Evolutionary conservation across 1,140 invertebrate genomes (phyloP).

Genomic region (Mamestra configurata): DNA sequence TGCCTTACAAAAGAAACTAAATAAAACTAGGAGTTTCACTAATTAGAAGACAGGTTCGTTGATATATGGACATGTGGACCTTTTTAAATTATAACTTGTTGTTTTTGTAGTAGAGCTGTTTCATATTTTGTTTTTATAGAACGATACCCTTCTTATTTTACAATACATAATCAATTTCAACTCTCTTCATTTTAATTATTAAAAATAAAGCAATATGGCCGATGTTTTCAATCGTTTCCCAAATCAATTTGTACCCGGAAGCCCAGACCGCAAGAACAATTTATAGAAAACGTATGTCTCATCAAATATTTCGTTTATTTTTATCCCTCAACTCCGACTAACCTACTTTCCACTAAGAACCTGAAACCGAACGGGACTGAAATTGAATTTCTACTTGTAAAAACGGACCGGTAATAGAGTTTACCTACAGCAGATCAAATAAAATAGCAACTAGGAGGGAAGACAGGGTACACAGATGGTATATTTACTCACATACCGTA

Average conservation of each 20-base stretch:
- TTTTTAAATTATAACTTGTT: constrained; percentile 1
- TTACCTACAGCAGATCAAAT: constrained; percentile 82
- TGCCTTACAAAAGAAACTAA: constrained; percentile 27
- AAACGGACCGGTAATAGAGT: constrained; percentile 85
- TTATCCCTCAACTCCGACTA: constrained; percentile 73
- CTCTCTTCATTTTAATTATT: too few species aligned
- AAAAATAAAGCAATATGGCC: background rate
- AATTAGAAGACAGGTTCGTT: constrained; percentile 27
- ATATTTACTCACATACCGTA: constrained; percentile 27
- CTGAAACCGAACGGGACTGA: constrained; percentile 68
- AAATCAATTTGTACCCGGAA: constrained; percentile 26
- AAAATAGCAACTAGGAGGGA: constrained; percentile 74
- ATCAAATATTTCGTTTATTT: constrained; percentile 63
- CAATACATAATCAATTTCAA: background rate
- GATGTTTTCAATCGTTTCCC: background rate
- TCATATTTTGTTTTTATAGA: background rate
- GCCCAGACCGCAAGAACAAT: background rate
- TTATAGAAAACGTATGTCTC: constrained; percentile 6
- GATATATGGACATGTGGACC: background rate
- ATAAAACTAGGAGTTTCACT: constrained; percentile 23
- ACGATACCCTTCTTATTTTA: background rate
- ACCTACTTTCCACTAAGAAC: constrained; percentile 79
- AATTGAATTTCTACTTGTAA: constrained; percentile 86
- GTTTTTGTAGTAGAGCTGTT: constrained; percentile 6
- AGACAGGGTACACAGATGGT: constrained; percentile 62